A percentile compares a stretch with the other conserved stretches of the same genome.
phyloP scores from a whole-genome alignment of 2,797 vertebrate genomes.

The Dallia pectoralis region DNA sequence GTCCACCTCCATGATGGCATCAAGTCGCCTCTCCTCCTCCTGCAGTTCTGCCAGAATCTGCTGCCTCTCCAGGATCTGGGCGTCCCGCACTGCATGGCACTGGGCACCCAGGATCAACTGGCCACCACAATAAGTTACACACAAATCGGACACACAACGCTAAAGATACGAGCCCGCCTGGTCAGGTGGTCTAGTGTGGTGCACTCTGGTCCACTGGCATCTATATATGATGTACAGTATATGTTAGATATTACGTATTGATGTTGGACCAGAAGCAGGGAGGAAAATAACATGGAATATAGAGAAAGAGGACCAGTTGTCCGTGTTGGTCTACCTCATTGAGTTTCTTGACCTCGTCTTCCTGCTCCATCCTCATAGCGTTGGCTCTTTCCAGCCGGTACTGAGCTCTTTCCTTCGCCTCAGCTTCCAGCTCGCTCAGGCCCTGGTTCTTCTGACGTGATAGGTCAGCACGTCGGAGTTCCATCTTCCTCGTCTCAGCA shows the following conservation, averaged over 20 bases:
- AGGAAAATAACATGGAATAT: not conserved
- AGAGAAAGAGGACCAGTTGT: not conserved
- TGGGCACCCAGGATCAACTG: constrained; percentile 84
- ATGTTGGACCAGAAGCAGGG: not conserved
- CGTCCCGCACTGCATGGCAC: constrained; percentile 84
- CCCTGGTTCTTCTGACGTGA: constrained; percentile 64
- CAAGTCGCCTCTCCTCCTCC: constrained; percentile 82
- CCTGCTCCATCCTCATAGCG: constrained; percentile 81
- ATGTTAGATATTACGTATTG: not conserved
- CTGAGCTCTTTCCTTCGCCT: constrained; percentile 72
- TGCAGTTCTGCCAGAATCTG: constrained; percentile 73
- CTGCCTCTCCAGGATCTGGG: constrained; percentile 85
- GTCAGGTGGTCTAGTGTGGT: no score
- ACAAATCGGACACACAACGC: not conserved
- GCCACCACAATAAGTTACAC: constrained; percentile 2
- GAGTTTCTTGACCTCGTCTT: constrained; percentile 83
- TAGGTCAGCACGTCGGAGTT: constrained; percentile 69
- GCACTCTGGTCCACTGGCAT: no score
- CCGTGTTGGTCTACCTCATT: constrained; percentile 69
- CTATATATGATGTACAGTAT: no score
- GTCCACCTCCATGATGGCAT: constrained; percentile 85
- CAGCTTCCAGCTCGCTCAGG: constrained; percentile 79
- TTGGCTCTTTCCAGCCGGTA: constrained; percentile 72
- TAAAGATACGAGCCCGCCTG: not conserved
- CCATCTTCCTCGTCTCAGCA: constrained; percentile 68